Base-by-base conservation (phyloP, 2,888 invertebrate genomes). In the Dicycla oo region DNA sequence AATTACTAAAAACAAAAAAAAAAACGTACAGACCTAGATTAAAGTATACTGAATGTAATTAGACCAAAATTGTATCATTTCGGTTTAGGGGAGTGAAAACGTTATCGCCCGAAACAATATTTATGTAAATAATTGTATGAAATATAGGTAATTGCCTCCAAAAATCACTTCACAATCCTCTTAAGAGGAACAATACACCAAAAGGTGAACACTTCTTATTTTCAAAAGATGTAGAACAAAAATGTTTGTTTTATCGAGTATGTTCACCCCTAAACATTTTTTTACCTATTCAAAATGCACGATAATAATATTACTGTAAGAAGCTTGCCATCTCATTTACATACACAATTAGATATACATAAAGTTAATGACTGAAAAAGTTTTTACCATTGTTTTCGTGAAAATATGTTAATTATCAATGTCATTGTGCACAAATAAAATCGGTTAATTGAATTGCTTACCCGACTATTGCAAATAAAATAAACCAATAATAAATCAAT, bases 211-310 rank as follows among this genome's bases (percentile, higher is more conserved):
- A 20, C 18, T 53, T 49, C 1, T 47, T 53, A 30, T 53, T 64
- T 47, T 45, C 18, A 58, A 58, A 72, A 53, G 15, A 45, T 0
- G 7, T 53, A 51, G 11, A 64, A 64, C 51, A 40, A 65, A 58
- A 64, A 30, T n/a, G 20, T 47, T 73, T 47, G 3, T 40, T 64
- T 53, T 30, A 58, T 47, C 10, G 20, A 47, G 58, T 73, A 13
- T 40, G 26, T 73, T 63, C 3, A 64, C 30, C 58, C 51, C 23
- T 40, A 7, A 15, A 20, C 1, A 63, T 72, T 63, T 51, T 30
- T 20, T 30, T 38, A 40, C 18, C 2, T 23, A n/a, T 45, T 51
- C 10, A 58, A 51, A 63, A 43, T 30, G 4, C 15, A 30, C 7
- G 8, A 23, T 20, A 3, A 5, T 7, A 38, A 15, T 23, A 49